Conservation (phyloP, 1,140 invertebrate species). For the Atta texana region DNA sequence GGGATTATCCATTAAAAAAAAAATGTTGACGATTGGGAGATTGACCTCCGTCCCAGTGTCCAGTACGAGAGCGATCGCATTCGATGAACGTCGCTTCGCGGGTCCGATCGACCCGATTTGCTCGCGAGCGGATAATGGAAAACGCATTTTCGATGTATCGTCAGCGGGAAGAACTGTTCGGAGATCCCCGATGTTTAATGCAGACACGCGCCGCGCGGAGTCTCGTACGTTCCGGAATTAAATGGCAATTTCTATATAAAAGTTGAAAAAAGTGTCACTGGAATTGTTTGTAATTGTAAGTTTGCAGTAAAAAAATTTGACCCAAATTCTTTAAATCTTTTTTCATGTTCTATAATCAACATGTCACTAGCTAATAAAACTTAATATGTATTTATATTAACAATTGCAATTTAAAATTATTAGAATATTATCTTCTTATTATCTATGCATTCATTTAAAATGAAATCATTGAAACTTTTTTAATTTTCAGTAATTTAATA, state of each 20-base stretch:
- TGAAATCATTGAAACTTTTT: neutral
- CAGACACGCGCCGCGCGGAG: slow-evolving; percentile 57
- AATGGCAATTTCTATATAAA: slow-evolving; percentile 61
- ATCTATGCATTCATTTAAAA: neutral
- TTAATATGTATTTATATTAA: neutral
- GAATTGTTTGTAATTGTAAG: neutral
- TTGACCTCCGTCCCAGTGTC: slow-evolving; percentile 56
- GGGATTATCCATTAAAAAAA: slow-evolving; percentile 73
- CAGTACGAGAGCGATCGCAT: slow-evolving; percentile 28
- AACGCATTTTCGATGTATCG: slow-evolving; percentile 77
- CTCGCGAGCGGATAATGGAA: slow-evolving; percentile 75
- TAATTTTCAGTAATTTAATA: neutral
- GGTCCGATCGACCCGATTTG: slow-evolving; percentile 62
- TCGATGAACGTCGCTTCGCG: slow-evolving; percentile 20
- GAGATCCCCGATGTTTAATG: slow-evolving; percentile 69
- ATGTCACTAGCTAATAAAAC: neutral
- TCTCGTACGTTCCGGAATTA: slow-evolving; percentile 63
- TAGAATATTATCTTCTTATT: neutral
- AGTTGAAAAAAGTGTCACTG: slow-evolving; percentile 13
- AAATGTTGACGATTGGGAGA: slow-evolving; percentile 63
- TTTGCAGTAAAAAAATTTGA: neutral
- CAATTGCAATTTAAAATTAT: neutral
- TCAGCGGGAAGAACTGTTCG: slow-evolving; percentile 44
- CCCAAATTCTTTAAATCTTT: neutral
- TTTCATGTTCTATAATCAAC: neutral